A percentile compares a stretch with the other conserved stretches of the same genome.
These are phyloP conservation scores for Hypothenemus hampei DNA, from an alignment of 1,140 invertebrate genomes.

Conservation along the genomic window DNA sequence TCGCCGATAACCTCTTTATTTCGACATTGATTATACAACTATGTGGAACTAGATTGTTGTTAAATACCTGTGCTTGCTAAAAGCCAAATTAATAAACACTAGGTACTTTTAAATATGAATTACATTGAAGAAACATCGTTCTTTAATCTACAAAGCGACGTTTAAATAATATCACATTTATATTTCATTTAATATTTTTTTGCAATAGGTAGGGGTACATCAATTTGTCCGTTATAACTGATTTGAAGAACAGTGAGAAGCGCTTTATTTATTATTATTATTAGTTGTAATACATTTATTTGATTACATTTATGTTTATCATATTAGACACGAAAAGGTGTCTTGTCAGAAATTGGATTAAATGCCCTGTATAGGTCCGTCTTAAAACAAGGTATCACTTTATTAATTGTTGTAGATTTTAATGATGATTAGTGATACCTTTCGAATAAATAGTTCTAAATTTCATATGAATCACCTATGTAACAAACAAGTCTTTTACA, in stretches of 20 bases:
- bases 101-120: not conserved
- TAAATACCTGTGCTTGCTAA: constrained; percentile 26
- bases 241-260: constrained; percentile 10
- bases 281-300: constrained; percentile 1
- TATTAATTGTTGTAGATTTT: too few species aligned
- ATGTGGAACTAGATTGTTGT: constrained; percentile 22
- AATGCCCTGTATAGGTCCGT: constrained; percentile 1
- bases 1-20: constrained; percentile 20
- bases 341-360: not conserved
- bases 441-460: too few species aligned
- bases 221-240: constrained; percentile 9
- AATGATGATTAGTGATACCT: too few species aligned
- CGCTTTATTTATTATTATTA: constrained; percentile 8
- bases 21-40: constrained; percentile 27
- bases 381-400: constrained; percentile 2
- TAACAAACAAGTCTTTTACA: too few species aligned
- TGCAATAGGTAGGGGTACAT: constrained; percentile 10
- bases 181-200: constrained; percentile 3
- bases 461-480: too few species aligned
- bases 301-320: not conserved
- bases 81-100: constrained; percentile 9
- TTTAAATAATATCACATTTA: constrained; percentile 29
- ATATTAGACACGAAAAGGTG: not conserved
- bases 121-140: not conserved
- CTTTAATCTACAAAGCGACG: constrained; percentile 8